These are phyloP conservation scores for Drosophila macrothrix DNA, from an alignment of 2,888 invertebrate genomes.

Conservation along the genomic window DNA sequence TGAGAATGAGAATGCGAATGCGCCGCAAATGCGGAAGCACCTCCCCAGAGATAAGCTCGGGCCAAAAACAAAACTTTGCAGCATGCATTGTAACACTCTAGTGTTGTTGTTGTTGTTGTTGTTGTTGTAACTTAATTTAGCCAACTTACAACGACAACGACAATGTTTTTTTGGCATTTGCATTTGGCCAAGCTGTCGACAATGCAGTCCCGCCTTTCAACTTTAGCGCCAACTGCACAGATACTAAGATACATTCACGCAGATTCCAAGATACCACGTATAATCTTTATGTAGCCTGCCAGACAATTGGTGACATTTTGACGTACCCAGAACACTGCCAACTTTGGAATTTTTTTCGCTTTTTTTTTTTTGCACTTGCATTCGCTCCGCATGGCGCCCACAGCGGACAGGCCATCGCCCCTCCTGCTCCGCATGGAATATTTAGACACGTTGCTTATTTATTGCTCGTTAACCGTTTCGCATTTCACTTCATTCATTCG, in stretches of 20 bases:
- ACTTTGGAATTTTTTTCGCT: slow-evolving; percentile 47
- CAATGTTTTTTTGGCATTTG: slow-evolving; percentile 66
- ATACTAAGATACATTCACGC: slow-evolving; percentile 17
- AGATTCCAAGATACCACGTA: slow-evolving; percentile 7
- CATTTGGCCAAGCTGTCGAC: slow-evolving; percentile 56
- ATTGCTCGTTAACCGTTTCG: slow-evolving; percentile 45
- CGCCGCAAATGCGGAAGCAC: slow-evolving; percentile 73
- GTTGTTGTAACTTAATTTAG: slow-evolving; percentile 59
- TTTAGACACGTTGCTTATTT: slow-evolving; percentile 57
- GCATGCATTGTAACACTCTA: slow-evolving; percentile 51
- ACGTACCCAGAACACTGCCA: slow-evolving; percentile 67
- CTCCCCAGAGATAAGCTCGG: slow-evolving; percentile 71
- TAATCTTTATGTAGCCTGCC: slow-evolving; percentile 26
- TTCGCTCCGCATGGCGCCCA: slow-evolving; percentile 25
- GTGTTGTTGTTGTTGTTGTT: slow-evolving; percentile 17
- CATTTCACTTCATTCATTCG: slow-evolving; percentile 40
- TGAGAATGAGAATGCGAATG: slow-evolving; percentile 57
- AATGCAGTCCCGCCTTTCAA: slow-evolving; percentile 65
- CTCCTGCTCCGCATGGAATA: slow-evolving; percentile 10
- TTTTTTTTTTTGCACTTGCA: slow-evolving; percentile 42
- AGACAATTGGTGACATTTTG: slow-evolving; percentile 62
- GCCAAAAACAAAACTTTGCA: slow-evolving; percentile 44
- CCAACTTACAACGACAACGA: slow-evolving; percentile 47
- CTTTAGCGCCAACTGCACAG: slow-evolving; percentile 60
- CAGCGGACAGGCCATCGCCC: slow-evolving; percentile 1